phyloP scores from a whole-genome alignment of 2,113 vertebrate genomes.

The Urocolius indicus region DNA sequence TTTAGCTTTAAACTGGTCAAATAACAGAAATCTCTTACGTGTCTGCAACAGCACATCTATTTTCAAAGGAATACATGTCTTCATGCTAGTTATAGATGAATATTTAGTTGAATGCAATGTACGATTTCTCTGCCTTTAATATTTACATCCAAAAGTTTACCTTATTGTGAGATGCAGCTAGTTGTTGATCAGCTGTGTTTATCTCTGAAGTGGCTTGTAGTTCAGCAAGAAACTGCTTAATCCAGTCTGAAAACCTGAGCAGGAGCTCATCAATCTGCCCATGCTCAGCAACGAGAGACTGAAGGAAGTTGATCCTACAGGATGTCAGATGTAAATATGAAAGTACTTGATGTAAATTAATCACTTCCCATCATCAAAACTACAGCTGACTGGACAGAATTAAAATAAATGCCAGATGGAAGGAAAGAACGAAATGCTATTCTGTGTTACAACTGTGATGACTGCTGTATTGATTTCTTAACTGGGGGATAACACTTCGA shows the following conservation, averaged over 20 bases:
- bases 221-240: conserved; percentile 85
- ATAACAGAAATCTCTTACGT: background rate
- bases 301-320: conserved; percentile 82
- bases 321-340: conserved; percentile 1
- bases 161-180: conserved; percentile 82
- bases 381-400: background rate
- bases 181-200: conserved; percentile 78
- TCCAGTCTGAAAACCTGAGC: conserved; percentile 86
- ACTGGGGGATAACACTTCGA: background rate
- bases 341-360: conserved; percentile 1
- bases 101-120: background rate
- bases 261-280: conserved; percentile 86
- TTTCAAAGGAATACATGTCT: background rate
- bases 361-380: background rate
- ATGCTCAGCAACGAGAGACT: conserved; percentile 80
- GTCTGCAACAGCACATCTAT: rapidly evolving
- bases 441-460: background rate
- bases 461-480: background rate
- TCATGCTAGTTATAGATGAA: background rate
- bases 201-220: conserved; percentile 87
- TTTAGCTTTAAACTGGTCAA: background rate
- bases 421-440: background rate
- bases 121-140: background rate
- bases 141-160: conserved; percentile 72
- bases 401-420: background rate